Percentiles rank a stretch among this genome's conserved stretches.
Conservation (phyloP, 2,113 vertebrate genomes). For the Sula dactylatra region DNA sequence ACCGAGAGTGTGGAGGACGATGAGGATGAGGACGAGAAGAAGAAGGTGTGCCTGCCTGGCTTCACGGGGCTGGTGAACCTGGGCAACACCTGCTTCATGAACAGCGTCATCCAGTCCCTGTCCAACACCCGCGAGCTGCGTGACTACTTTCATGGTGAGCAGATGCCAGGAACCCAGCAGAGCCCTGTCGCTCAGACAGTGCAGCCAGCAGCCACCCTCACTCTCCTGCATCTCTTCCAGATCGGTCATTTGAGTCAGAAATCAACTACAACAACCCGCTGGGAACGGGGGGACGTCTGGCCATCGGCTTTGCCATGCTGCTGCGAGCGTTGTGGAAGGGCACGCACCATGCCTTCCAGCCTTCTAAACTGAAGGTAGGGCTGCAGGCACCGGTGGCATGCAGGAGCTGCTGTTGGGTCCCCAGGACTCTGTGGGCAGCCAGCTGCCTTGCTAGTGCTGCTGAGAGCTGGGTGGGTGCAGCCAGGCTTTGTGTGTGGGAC, state of each 20-base stretch:
- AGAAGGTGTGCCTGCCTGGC: conserved; percentile 92
- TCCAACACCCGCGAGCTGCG: conserved; percentile 96
- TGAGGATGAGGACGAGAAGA: conserved; percentile 91
- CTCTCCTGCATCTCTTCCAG: conserved; percentile 62
- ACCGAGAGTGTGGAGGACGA: conserved; percentile 82
- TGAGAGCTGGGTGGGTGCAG: neutral
- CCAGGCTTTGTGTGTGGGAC: neutral
- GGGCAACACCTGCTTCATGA: conserved; percentile 99
- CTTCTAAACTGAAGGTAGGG: conserved; percentile 93
- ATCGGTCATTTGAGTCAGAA: conserved; percentile 92
- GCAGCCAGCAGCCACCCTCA: neutral
- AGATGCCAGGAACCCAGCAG: neutral
- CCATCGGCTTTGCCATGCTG: conserved; percentile 93
- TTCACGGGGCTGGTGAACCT: conserved; percentile 96
- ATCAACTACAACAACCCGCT: conserved; percentile 96
- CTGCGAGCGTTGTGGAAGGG: conserved; percentile 95
- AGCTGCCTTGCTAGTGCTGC: neutral
- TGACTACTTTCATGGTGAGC: conserved; percentile 95
- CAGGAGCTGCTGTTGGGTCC: neutral
- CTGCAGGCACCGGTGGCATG: neutral
- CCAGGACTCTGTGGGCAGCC: neutral
- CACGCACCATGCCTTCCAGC: conserved; percentile 96
- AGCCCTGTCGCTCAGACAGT: neutral
- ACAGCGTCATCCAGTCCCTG: conserved; percentile 96
- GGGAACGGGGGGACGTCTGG: conserved; percentile 91